Base-by-base conservation (phyloP, 1,140 invertebrate genomes). In the Anagrus nilaparvatae region DNA sequence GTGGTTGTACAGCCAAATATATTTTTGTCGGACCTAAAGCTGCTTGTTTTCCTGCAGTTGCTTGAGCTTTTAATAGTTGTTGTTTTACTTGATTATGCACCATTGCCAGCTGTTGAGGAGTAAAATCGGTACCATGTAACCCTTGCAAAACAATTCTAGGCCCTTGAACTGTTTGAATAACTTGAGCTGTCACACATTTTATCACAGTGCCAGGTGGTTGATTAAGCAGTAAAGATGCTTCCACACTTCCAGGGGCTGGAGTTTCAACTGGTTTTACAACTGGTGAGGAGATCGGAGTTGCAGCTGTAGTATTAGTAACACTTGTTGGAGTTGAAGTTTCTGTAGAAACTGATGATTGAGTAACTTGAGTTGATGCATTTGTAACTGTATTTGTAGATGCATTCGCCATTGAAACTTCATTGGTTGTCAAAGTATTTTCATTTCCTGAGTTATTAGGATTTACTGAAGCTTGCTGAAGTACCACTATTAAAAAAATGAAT, bases 51-150 rank as follows among this genome's bases (percentile, higher is more conserved):
- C 84, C 84, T 12, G 81, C 82, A 1, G 78, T 77, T 51, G 81
- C 82, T 79, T 85, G 83, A 8, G 82, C 82, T 79, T 87, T 88
- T 23, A 88, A 66, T 23, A 89, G 59, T 57, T 89, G 85, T 53
- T 87, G 84, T 64, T 88, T 89, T 2, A 90, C 85, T 70, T 90
- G 86, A 50, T 86, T 81, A 53, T 89, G 85, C 1, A 90, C 82
- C 43, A 84, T 71, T 1, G 78, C 73, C 34, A 88, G 54, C 60
- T 90, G 86, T 44, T 85, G 81, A 2, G 76, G 78, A 0, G 85
- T 84, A 44, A 90, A 81, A 47, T 86, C 81, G 33, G 83, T 78
- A 1, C 84, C 83, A 44, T 85, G 81, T 4, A 89, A 60, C 5
- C 86, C 86, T 59, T 89, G 85, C 13, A 90, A 55, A 4, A 89